phyloP scores from a whole-genome alignment of 2,113 vertebrate species.

The Malurus melanocephalus region DNA sequence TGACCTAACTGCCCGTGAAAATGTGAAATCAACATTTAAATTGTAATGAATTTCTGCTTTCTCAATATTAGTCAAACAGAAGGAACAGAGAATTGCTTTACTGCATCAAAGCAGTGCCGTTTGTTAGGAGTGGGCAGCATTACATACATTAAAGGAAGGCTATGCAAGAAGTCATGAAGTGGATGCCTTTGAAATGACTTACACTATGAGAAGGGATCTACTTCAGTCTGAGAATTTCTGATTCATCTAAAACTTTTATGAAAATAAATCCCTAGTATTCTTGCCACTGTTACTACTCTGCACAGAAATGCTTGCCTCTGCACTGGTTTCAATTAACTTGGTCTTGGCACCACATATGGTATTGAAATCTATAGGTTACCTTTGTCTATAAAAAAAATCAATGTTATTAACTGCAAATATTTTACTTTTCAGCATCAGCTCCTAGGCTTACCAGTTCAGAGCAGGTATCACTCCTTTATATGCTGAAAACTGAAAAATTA shows the following conservation, averaged over 20 bases:
- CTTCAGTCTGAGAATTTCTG: background rate
- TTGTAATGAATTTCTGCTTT: background rate
- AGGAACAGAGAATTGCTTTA: background rate
- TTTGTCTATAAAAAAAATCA: background rate
- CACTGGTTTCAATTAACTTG: background rate
- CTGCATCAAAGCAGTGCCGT: background rate
- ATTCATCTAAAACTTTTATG: background rate
- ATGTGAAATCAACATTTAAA: slow-evolving; percentile 12
- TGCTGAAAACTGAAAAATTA: background rate
- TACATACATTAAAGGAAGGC: background rate
- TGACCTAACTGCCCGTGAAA: slow-evolving; percentile 2
- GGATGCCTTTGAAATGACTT: background rate
- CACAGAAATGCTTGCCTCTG: background rate
- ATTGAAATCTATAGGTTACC: background rate
- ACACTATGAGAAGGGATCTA: background rate
- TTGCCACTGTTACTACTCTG: background rate
- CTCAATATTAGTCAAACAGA: background rate
- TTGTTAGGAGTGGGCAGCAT: background rate
- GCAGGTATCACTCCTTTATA: background rate
- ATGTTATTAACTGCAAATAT: background rate
- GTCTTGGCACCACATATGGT: background rate
- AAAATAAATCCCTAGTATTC: background rate
- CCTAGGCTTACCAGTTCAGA: background rate
- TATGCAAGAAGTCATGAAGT: background rate
- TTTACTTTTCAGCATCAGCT: background rate